Conservation (phyloP, 2,888 invertebrate species). For the Chloroclystis v-ata region DNA sequence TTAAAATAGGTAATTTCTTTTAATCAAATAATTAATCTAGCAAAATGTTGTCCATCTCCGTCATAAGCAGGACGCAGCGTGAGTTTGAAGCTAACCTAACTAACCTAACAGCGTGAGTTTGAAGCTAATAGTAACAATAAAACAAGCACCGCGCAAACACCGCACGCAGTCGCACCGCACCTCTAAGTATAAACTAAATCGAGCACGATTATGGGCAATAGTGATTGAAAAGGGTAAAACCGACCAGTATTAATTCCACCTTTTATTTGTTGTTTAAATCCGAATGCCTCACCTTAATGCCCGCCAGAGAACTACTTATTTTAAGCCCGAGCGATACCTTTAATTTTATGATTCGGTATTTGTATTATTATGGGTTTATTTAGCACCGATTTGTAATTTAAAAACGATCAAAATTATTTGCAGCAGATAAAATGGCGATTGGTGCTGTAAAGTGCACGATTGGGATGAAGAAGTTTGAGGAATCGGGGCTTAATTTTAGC, state of each 20-base stretch:
- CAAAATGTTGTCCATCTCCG: too few species aligned
- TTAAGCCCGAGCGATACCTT: conserved; percentile 19
- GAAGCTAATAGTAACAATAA: too few species aligned
- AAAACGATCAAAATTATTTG: conserved; percentile 12
- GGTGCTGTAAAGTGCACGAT: background rate
- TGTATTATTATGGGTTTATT: conserved; percentile 26
- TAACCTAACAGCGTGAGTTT: too few species aligned
- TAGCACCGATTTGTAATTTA: conserved; percentile 17
- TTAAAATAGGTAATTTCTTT: too few species aligned
- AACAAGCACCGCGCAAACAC: background rate
- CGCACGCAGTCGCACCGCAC: conserved; percentile 28
- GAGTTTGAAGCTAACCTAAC: too few species aligned
- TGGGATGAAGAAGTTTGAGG: conserved; percentile 1
- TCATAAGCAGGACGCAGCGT: too few species aligned
- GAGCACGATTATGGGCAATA: conserved; percentile 72
- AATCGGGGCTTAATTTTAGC: background rate
- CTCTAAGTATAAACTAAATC: conserved; percentile 58
- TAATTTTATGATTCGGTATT: conserved; percentile 26
- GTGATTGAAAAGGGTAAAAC: conserved; percentile 73
- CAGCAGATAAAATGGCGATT: conserved; percentile 4
- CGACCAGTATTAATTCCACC: conserved; percentile 53
- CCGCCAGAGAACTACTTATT: conserved; percentile 29
- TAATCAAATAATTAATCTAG: too few species aligned
- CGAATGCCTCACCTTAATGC: conserved; percentile 47
- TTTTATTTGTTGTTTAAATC: conserved; percentile 50